Base-by-base conservation (phyloP, 2,888 invertebrate species). In the Nomada hirtipes region DNA sequence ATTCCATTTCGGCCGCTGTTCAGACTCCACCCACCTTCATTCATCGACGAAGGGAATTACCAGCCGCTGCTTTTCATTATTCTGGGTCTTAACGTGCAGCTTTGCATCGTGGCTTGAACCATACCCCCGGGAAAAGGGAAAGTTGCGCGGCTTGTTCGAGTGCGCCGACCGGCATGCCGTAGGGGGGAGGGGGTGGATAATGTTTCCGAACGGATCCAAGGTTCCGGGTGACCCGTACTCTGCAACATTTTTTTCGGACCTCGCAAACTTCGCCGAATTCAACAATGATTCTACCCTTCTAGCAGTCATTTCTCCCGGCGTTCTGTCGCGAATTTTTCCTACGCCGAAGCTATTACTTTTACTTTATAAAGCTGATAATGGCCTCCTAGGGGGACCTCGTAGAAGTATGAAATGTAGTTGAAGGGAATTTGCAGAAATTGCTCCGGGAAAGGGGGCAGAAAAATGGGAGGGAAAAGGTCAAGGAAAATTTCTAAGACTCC, bases 21-120 rank as follows among this genome's bases (percentile, higher is more conserved):
- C 72, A 68, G 83, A 86, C 89, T 86, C 85, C 88, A 87, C 85
- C 88, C 82, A 83, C 85, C 71, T 85, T 87, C 85, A 85, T 86
- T 86, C 86, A 86, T 73, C 77, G 80, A 70, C 78, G 83, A 80
- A 78, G 69, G 74, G 86, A 79, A 83, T 81, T 83, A 80, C 76
- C 84, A 70, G 67, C 78, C 72, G 55, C 68, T 86, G 84, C 60
- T 83, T 83, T 79, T 83, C 83, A 77, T 82, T 82, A 82, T 83
- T 77, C 76, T 60, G 23, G 50, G 47, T 76, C 69, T 75, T 76
- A 73, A 64, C 77, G 65, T 73, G 82, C 64, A 79, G 76, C 74
- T 78, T 83, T 74, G 73, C 68, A 60, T 60, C 82, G 72, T 59
- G 64, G 59, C 71, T 18, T 53, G 70, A 53, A 71, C 67, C 36